phyloP scores from a whole-genome alignment of 2,113 vertebrate genomes.

The Canis aureus region DNA sequence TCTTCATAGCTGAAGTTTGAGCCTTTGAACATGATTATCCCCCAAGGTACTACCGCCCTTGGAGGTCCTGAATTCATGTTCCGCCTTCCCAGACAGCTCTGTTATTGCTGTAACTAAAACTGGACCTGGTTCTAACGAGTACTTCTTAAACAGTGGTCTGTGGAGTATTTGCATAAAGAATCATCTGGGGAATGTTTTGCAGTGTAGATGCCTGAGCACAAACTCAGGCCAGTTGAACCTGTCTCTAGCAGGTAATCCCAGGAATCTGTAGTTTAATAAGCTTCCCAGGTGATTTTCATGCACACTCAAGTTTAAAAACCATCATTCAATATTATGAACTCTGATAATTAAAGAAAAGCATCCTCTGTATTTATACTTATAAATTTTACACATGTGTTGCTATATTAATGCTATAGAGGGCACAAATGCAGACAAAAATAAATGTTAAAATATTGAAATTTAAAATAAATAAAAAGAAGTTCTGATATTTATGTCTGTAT shows the following conservation, averaged over 20 bases:
- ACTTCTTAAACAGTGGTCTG: not conserved
- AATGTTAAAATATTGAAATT: not conserved
- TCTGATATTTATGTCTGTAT: not conserved
- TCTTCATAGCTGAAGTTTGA: not conserved
- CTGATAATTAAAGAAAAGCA: not conserved
- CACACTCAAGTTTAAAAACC: not conserved
- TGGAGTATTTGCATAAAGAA: not conserved
- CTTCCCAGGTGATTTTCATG: not conserved
- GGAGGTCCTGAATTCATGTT: not conserved
- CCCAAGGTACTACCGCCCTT: not conserved
- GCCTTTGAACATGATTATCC: not conserved
- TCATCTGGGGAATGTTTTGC: not conserved
- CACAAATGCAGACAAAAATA: not conserved
- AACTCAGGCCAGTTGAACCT: not conserved
- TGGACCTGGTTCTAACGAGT: not conserved
- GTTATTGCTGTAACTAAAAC: not conserved
- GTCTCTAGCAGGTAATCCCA: not conserved
- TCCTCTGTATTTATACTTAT: not conserved
- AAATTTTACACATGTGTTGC: not conserved
- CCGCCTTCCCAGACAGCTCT: not conserved
- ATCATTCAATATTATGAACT: not conserved
- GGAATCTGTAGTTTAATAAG: not conserved
- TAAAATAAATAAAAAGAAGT: constrained; percentile 44
- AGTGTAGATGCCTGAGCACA: not conserved
- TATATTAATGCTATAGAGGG: not conserved